Evolutionary conservation across 2,888 invertebrate genomes (phyloP).

Genomic region (Mimachlamys varia): DNA sequence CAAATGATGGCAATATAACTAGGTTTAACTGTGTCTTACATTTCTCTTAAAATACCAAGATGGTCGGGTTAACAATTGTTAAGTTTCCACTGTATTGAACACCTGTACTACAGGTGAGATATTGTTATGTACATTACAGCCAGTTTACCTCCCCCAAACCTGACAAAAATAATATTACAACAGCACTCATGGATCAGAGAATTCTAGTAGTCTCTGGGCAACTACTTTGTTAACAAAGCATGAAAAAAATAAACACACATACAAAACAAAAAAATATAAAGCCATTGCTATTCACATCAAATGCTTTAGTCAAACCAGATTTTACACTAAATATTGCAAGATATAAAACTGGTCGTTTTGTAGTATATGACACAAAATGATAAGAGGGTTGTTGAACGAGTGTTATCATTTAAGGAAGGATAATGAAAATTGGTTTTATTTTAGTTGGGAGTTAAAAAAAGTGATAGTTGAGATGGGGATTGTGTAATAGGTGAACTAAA

Average conservation of each 20-base stretch:
- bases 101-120: neutral
- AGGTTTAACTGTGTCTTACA: too few species aligned
- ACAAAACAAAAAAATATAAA: neutral
- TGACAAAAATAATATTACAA: neutral
- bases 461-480: neutral
- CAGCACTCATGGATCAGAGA: neutral
- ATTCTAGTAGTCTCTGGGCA: neutral
- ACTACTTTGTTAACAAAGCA: neutral
- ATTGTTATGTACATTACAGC: neutral
- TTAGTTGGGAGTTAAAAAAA: neutral
- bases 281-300: neutral
- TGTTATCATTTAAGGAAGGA: neutral
- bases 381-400: too few species aligned
- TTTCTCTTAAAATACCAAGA: too few species aligned
- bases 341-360: neutral
- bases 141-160: neutral
- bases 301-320: neutral
- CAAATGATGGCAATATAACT: too few species aligned
- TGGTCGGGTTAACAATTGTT: neutral
- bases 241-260: neutral
- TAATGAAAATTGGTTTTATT: neutral
- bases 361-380: neutral
- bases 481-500: neutral
- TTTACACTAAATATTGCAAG: neutral
- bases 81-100: neutral